phyloP scores from a whole-genome alignment of 1,140 invertebrate genomes.

The Temnothorax curvispinosus region DNA sequence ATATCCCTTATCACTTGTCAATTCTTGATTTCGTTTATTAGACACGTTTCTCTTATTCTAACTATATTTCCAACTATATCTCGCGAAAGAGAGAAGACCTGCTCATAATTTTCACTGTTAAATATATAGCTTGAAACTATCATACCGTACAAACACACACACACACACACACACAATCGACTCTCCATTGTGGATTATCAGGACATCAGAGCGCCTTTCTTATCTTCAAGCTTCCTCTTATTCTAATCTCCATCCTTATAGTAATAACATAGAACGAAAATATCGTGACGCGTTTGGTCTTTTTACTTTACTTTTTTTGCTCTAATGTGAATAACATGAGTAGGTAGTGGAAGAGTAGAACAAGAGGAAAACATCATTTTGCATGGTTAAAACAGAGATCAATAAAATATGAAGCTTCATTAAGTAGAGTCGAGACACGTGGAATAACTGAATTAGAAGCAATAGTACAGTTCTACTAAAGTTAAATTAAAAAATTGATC shows the following conservation, averaged over 20 bases:
- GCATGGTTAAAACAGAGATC: background rate
- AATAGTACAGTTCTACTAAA: background rate
- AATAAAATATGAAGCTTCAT: background rate
- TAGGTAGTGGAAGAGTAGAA: background rate
- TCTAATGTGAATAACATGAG: background rate
- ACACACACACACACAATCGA: background rate
- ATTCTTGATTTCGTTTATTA: background rate
- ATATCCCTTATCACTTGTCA: slow-evolving; percentile 64
- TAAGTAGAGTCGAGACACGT: background rate
- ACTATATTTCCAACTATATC: background rate
- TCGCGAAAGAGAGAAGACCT: background rate
- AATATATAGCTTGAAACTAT: background rate
- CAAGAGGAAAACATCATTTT: background rate
- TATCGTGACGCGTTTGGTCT: background rate
- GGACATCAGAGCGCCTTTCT: background rate
- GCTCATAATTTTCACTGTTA: background rate
- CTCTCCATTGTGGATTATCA: background rate
- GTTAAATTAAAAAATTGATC: background rate
- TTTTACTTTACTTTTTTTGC: background rate
- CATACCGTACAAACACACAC: background rate
- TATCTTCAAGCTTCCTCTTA: background rate
- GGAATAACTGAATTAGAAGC: background rate
- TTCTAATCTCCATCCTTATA: background rate
- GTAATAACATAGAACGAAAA: background rate
- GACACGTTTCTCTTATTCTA: background rate